phyloP scores from a whole-genome alignment of 2,797 vertebrate genomes.

The Siniperca undulata region DNA sequence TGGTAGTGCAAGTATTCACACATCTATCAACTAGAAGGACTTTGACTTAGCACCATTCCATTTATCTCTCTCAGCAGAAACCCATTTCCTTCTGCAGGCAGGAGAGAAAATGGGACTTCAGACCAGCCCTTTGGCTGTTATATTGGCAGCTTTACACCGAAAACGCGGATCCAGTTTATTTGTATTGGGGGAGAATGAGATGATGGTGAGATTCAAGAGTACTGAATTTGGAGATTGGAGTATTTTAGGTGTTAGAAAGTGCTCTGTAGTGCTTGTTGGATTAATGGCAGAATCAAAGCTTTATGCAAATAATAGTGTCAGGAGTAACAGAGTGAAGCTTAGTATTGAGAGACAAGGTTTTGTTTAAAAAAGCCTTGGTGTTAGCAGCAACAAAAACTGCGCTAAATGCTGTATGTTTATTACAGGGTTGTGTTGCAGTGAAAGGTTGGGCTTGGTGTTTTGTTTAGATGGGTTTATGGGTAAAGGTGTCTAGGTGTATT shows the following conservation, averaged over 20 bases:
- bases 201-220: not conserved
- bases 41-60: conserved; percentile 29
- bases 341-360: conserved; percentile 11
- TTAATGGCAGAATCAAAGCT: conserved; percentile 25
- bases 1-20: conserved; percentile 1
- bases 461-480: not conserved
- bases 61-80: conserved; percentile 42
- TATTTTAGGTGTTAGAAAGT: conserved; percentile 12
- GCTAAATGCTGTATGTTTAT: conserved; percentile 12
- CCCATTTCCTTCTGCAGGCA: conserved; percentile 29
- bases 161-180: conserved; percentile 29
- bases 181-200: conserved; percentile 14
- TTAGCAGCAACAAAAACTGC: not conserved
- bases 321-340: conserved; percentile 4
- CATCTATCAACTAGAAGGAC: conserved; percentile 10
- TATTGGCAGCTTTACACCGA: conserved; percentile 11
- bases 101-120: conserved; percentile 30
- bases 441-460: not conserved
- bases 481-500: not conserved
- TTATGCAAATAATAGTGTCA: conserved; percentile 6
- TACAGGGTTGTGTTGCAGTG: not conserved
- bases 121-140: conserved; percentile 6
- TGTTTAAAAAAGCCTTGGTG: conserved; percentile 28
- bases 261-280: conserved; percentile 15
- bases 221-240: conserved; percentile 32